phyloP scores from a whole-genome alignment of 2,113 vertebrate genomes.

The Cryptotis parvus region DNA sequence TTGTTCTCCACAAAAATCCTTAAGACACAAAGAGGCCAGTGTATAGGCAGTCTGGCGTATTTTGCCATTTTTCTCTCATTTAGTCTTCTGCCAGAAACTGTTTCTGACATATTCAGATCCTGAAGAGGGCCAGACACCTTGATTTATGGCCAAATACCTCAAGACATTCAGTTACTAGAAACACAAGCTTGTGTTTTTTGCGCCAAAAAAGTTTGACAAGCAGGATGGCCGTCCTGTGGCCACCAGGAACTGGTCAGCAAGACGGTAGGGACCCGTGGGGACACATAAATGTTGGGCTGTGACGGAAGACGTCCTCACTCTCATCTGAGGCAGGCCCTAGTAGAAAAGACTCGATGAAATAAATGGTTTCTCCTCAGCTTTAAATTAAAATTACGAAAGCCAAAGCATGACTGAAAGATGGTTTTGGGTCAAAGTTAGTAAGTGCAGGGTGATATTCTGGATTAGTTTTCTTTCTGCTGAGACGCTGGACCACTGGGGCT shows the following conservation, averaged over 20 bases:
- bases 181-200: neutral
- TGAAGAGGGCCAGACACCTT: neutral
- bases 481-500: neutral
- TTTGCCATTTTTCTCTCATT: too few species aligned
- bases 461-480: neutral
- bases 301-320: neutral
- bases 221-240: neutral
- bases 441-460: neutral
- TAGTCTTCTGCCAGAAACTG: constrained; percentile 9
- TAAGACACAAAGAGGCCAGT: neutral
- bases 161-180: constrained; percentile 13
- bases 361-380: neutral
- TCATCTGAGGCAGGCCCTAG: neutral
- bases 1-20: constrained; percentile 33
- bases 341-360: neutral
- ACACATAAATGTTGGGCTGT: too few species aligned
- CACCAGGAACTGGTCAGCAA: neutral
- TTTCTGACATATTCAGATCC: too few species aligned
- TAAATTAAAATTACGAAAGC: constrained; percentile 4
- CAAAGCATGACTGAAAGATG: neutral
- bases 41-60: neutral
- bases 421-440: neutral
- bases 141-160: constrained; percentile 6
- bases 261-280: neutral
- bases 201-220: neutral